Evolutionary conservation across 2,888 invertebrate genomes (phyloP).

Genomic region (Sycophila texana): DNA sequence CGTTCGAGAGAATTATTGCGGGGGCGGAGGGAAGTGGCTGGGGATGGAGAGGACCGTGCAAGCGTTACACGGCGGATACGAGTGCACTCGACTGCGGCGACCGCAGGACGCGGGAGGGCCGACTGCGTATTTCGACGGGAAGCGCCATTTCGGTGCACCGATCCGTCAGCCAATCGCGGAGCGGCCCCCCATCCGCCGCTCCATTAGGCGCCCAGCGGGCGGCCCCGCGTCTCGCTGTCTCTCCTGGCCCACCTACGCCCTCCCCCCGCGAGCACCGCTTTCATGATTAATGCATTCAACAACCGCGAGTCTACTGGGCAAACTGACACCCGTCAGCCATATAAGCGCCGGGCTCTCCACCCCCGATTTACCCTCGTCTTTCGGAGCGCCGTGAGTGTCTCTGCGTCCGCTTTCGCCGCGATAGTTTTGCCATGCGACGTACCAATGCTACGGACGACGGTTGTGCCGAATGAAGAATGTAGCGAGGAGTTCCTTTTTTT

Average conservation of each 20-base stretch:
- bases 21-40: neutral
- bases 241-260: neutral
- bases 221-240: neutral
- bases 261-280: slow-evolving; percentile 1
- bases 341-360: neutral
- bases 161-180: slow-evolving; percentile 25
- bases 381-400: neutral
- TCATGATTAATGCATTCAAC: slow-evolving; percentile 50
- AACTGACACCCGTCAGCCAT: slow-evolving; percentile 19
- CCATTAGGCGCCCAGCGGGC: slow-evolving; percentile 30
- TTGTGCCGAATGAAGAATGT: too few relatives aligned
- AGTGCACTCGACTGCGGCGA: neutral
- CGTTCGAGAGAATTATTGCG: slow-evolving; percentile 18
- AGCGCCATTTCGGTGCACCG: slow-evolving; percentile 21
- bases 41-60: neutral
- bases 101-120: slow-evolving; percentile 1
- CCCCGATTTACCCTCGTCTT: slow-evolving; percentile 35
- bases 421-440: neutral
- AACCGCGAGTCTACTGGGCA: slow-evolving; percentile 20
- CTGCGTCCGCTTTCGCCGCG: neutral
- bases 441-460: neutral
- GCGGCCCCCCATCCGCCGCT: neutral
- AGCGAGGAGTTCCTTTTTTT: too few relatives aligned
- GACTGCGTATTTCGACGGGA: neutral
- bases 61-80: neutral